phyloP scores from a whole-genome alignment of 2,888 invertebrate genomes.

The Epinotia nisella region DNA sequence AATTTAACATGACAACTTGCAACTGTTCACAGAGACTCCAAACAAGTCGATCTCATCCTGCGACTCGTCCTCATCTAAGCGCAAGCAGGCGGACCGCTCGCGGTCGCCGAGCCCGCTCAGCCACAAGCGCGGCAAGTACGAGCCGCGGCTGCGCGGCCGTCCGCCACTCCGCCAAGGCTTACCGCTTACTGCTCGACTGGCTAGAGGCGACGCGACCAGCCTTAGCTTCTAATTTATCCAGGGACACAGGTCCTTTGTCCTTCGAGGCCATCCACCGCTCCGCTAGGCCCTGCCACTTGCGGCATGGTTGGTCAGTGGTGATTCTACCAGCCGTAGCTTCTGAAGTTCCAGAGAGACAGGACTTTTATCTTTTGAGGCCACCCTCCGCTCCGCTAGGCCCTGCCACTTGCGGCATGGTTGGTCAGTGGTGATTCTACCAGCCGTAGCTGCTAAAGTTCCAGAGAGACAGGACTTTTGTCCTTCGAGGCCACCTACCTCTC shows the following conservation, averaged over 20 bases:
- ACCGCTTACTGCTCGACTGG: slow-evolving; percentile 32
- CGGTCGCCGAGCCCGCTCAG: slow-evolving; percentile 71
- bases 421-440: slow-evolving; percentile 31
- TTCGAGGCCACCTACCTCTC: too few relatives aligned
- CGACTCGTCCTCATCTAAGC: slow-evolving; percentile 70
- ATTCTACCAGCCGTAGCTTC: slow-evolving; percentile 17
- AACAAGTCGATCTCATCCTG: slow-evolving; percentile 58
- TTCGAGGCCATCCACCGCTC: background rate
- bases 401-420: slow-evolving; percentile 29
- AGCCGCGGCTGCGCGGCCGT: slow-evolving; percentile 72
- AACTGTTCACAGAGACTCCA: slow-evolving; percentile 55
- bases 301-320: background rate
- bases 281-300: background rate
- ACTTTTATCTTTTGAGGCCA: slow-evolving; percentile 54
- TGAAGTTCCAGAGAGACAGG: background rate
- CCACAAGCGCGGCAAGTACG: slow-evolving; percentile 75
- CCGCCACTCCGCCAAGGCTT: slow-evolving; percentile 67
- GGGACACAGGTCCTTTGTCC: background rate
- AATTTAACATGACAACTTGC: too few relatives aligned
- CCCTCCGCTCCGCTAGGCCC: slow-evolving; percentile 69
- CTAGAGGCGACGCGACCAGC: slow-evolving; percentile 28
- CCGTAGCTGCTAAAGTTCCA: slow-evolving; percentile 20
- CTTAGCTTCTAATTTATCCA: slow-evolving; percentile 14
- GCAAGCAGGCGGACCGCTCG: slow-evolving; percentile 71
- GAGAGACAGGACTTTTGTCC: too few relatives aligned